Evolutionary conservation across 2,797 vertebrate genomes (phyloP), one percentile per base, ranked within the genome.

Genomic region (Notoglanidium macrostoma): DNA sequence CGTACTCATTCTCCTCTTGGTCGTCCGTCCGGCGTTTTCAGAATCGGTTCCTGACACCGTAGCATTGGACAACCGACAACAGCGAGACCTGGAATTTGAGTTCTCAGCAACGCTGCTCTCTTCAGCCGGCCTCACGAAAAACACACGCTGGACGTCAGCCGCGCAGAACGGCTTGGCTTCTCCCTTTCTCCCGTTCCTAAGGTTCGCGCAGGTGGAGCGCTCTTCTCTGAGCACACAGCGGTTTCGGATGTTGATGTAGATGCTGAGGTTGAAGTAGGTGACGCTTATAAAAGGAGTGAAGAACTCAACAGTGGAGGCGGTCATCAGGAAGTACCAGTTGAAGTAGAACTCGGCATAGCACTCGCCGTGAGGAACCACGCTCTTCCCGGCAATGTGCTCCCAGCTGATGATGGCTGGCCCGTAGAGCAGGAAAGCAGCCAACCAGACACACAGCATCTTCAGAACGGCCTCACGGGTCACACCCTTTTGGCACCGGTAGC

Each of bases 301-400:
- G 89, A 96, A 96, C 92, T 96, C 94, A 29, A 95, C 87, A 6
- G 93, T 94, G 67, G 96, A 96, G 9, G 95, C 94, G 7, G 93
- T 96, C 92, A 95, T 96, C 49, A 96, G 91, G 90, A 96, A 96
- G 85, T 96, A 96, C 94, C 95, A 95, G 88, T 95, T 96, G 91
- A 95, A 95, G 90, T 96, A 96, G 90, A 96, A 96, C 86, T 96
- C 95, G 0, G 95, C 94, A 0, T 95, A 94, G 86, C 95, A 96
- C 89, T 96, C 92, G 49, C 93, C 90, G 26, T 93, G 91, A 0
- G 93, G 93, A 29, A 95, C 91, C 44, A 95, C 94, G 77, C 93
- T 96, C 1, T 89, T 90, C 23, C 94, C 95, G 19, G 94, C 92
- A 59, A 94, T 85, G 72, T 96, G 92, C 86, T 96, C 95, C 95